Percentiles rank a stretch among this genome's conserved stretches.
phyloP scores from a whole-genome alignment of 2,797 vertebrate genomes.

The Danio choprae region DNA sequence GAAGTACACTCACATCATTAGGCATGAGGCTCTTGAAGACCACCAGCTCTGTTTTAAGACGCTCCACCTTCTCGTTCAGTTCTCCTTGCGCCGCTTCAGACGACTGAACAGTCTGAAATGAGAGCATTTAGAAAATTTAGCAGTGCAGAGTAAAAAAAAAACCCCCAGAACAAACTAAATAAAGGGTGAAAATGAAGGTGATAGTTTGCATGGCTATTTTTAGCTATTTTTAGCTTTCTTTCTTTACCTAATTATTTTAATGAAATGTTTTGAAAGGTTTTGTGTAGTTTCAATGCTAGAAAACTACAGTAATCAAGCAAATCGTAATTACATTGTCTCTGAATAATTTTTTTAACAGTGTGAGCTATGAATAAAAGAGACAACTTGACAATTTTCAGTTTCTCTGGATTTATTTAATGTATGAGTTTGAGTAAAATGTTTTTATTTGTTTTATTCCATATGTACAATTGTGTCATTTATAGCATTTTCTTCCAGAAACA shows the following conservation, averaged over 20 bases:
- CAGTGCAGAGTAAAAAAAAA: background rate
- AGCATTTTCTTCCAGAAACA: no score
- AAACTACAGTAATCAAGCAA: constrained; percentile 23
- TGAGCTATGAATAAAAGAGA: background rate
- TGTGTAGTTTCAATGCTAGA: constrained; percentile 13
- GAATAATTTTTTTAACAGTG: constrained; percentile 7
- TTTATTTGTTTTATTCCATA: no score
- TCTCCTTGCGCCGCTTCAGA: constrained; percentile 89
- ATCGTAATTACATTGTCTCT: constrained; percentile 3
- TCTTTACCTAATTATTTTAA: constrained; percentile 18
- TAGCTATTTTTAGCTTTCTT: background rate
- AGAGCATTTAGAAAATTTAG: constrained; percentile 4
- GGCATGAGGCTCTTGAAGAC: constrained; percentile 98
- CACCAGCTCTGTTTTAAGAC: constrained; percentile 93
- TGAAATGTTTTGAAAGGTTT: constrained; percentile 14
- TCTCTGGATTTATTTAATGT: no score
- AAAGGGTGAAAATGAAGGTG: background rate
- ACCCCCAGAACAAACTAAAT: background rate
- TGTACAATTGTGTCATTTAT: no score
- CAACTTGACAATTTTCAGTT: no score
- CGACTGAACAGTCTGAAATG: constrained; percentile 84
- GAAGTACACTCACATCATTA: constrained; percentile 85
- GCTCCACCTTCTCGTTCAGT: constrained; percentile 91
- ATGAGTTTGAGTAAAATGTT: no score
- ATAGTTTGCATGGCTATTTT: background rate